Evolutionary conservation across 2,888 invertebrate species (phyloP).

Genomic region (Ptilodon capucinus): DNA sequence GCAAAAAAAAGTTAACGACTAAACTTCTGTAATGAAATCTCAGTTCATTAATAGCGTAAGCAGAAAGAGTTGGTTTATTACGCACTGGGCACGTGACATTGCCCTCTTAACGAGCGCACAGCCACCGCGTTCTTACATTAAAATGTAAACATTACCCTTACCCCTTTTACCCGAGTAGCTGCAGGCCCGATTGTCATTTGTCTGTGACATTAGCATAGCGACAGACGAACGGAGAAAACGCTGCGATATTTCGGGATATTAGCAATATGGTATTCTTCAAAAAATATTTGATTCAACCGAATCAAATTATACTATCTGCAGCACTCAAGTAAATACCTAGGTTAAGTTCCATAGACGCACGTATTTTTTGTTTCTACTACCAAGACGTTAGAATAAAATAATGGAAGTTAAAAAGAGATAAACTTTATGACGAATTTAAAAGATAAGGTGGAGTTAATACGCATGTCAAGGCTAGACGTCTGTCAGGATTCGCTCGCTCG

Average conservation of each 20-base stretch:
- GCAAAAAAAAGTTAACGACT: slow-evolving; percentile 19
- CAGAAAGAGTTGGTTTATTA: slow-evolving; percentile 62
- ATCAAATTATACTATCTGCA: no score
- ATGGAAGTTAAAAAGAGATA: no score
- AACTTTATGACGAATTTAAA: no score
- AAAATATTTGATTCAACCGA: no score
- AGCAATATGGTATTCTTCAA: no score
- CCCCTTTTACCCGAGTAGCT: slow-evolving; percentile 67
- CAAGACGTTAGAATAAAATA: no score
- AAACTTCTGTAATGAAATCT: slow-evolving; percentile 47
- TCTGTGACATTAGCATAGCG: slow-evolving; percentile 53
- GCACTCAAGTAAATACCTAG: no score
- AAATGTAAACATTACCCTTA: slow-evolving; percentile 77
- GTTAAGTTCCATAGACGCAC: no score
- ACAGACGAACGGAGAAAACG: slow-evolving; percentile 50
- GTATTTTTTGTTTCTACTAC: no score
- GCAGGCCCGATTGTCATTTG: slow-evolving; percentile 69
- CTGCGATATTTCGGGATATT: slow-evolving; percentile 7
- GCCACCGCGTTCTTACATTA: slow-evolving; percentile 71
- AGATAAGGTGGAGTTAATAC: no score
- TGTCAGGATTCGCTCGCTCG: no score
- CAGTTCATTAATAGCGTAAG: slow-evolving; percentile 62
- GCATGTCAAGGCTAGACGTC: no score
- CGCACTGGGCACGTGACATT: slow-evolving; percentile 54
- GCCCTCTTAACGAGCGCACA: slow-evolving; percentile 66